A percentile compares a stretch with the other conserved stretches of the same genome.
phyloP scores from a whole-genome alignment of 2,888 invertebrate genomes.

The Griposia aprilina region DNA sequence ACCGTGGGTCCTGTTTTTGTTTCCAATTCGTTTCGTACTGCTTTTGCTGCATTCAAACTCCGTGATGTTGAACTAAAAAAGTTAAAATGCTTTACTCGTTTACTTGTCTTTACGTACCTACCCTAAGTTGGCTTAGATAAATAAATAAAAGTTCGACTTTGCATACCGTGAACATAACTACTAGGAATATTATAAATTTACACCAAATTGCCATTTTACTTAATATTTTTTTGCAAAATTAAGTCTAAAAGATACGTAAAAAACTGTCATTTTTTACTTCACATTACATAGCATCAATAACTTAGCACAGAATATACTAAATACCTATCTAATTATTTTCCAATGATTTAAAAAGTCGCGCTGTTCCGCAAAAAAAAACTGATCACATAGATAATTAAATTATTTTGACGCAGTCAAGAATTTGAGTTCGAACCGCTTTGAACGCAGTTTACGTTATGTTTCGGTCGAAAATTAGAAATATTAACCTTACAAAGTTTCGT shows the following conservation, averaged over 20 bases:
- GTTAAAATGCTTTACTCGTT: neutral
- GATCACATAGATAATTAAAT: neutral
- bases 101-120: neutral
- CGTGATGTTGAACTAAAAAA: slow-evolving; percentile 53
- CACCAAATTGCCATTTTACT: slow-evolving; percentile 43
- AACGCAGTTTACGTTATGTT: neutral
- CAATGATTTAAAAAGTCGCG: slow-evolving; percentile 39
- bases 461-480: neutral
- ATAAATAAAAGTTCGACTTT: neutral
- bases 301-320: too few species aligned
- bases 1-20: slow-evolving; percentile 29
- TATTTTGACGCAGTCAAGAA: neutral
- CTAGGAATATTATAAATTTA: slow-evolving; percentile 40
- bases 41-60: slow-evolving; percentile 57
- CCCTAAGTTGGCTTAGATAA: neutral
- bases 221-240: slow-evolving; percentile 6
- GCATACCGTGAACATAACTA: slow-evolving; percentile 51
- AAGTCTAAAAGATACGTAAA: slow-evolving; percentile 23
- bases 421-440: neutral
- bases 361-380: slow-evolving; percentile 12
- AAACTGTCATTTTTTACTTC: slow-evolving; percentile 20
- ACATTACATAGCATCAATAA: too few species aligned
- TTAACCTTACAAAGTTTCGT: neutral
- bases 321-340: too few species aligned
- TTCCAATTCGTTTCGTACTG: slow-evolving; percentile 21